These are phyloP conservation scores for Coranthus polyacanthus DNA, from an alignment of 2,797 vertebrate species.

Conservation along the genomic window DNA sequence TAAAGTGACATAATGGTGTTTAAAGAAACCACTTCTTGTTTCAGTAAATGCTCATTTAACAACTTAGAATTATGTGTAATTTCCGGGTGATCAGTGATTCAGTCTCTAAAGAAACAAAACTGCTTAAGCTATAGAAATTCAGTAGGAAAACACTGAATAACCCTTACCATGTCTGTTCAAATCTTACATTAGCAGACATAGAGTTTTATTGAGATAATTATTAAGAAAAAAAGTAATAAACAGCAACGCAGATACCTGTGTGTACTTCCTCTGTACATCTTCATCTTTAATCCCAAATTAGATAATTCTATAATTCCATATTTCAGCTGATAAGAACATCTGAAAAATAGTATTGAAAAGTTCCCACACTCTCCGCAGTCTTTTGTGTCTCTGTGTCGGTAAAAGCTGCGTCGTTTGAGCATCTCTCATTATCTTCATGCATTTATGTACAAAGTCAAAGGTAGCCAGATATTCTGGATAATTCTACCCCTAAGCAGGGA, in stretches of 20 bases:
- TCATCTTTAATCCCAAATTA: constrained; percentile 22
- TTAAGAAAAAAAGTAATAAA: constrained; percentile 19
- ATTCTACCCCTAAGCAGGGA: constrained; percentile 21
- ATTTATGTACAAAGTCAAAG: constrained; percentile 66
- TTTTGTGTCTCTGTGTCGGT: constrained; percentile 16
- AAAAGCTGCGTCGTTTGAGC: constrained; percentile 23
- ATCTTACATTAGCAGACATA: constrained; percentile 24
- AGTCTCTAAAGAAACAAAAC: constrained; percentile 22
- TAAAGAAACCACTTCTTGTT: constrained; percentile 10
- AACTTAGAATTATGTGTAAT: constrained; percentile 14
- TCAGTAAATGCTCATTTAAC: constrained; percentile 31
- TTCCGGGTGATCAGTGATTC: constrained; percentile 15
- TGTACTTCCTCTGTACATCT: constrained; percentile 38
- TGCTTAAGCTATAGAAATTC: constrained; percentile 34
- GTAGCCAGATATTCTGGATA: constrained; percentile 39
- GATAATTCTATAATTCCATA: constrained; percentile 5
- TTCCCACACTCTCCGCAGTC: constrained; percentile 32
- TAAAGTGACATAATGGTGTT: constrained; percentile 18
- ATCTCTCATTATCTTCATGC: constrained; percentile 47
- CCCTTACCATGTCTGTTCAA: constrained; percentile 15
- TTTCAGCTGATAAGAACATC: constrained; percentile 35
- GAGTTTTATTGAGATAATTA: constrained; percentile 27
- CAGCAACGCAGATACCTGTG: constrained; percentile 23
- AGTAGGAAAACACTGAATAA: constrained; percentile 41
- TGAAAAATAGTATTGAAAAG: constrained; percentile 50